Evolutionary conservation across 2,113 vertebrate genomes (phyloP), one percentile per base, ranked within the genome.

Genomic region (Lagopus muta): DNA sequence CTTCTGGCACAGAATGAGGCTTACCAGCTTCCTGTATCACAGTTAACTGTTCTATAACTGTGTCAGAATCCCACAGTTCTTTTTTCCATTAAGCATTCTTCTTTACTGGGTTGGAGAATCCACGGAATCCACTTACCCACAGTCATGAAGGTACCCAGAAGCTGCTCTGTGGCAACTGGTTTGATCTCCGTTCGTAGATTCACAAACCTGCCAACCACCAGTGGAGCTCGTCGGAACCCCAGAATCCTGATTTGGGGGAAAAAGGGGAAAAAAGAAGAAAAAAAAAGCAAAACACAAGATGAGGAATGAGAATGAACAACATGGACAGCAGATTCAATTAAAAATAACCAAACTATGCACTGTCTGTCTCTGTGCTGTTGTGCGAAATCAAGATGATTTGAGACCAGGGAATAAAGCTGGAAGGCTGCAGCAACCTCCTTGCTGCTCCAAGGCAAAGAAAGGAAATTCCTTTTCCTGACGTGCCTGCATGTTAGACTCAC

Each of bases 121-220:
- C 84, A 43, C 6, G 25, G 21, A 64, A 71, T 48, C 22, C 74
- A 96, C 98, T 98, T 88, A 99, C 99, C 99, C 93, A 99, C 98
- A 74, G 97, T 98, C 71, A 99, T 97, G 96, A 99, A 99, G 67
- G 99, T 99, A 96, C 98, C 98, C 85, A 99, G 96, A 71, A 99
- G 98, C 96, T 99, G 99, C 93, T 99, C 99, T 3, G 99, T 99
- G 89, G 99, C 99, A 85, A 99, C 98, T 0, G 99, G 99, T 92
- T 99, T 99, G 93, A 99, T 98, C 96, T 99, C 99, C 1, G 98
- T 99, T 32, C 98, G 98, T 57, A 99, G 98, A 96, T 99, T 99
- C 93, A 99, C 97, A 87, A 98, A 98, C 86, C 99, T 98, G 78
- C 99, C 99, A 40, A 99, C 98, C 86, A 99, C 99, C 48, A 99